Conservation (phyloP, 2,113 vertebrate species). For the Craseonycteris thonglongyai region DNA sequence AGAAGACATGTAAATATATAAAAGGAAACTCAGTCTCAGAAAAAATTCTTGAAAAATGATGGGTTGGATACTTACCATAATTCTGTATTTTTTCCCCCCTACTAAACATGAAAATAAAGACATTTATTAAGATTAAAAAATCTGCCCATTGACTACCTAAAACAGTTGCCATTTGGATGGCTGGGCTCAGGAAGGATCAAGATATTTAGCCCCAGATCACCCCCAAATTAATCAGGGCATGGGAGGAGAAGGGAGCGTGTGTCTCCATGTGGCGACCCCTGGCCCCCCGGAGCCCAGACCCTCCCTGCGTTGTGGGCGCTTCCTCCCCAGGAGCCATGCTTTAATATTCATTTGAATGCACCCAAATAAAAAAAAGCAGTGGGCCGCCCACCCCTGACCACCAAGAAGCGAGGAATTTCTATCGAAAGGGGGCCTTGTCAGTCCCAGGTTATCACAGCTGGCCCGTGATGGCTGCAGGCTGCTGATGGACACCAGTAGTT, state of each 20-base stretch:
- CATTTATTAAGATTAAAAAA: not conserved
- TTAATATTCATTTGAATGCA: not conserved
- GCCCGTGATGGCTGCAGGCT: conserved; percentile 30
- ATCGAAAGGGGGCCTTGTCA: conserved; percentile 13
- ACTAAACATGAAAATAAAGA: not conserved
- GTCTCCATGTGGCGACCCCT: fast-evolving
- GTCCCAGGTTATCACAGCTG: not conserved
- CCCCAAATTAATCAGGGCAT: fast-evolving
- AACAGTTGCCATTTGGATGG: not conserved
- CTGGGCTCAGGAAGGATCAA: not conserved
- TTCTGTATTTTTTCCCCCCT: not conserved
- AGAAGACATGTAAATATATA: not conserved
- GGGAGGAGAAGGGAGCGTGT: not conserved
- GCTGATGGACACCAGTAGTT: conserved; percentile 61
- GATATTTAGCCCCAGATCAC: not conserved
- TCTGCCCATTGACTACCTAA: not conserved
- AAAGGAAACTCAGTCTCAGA: not conserved
- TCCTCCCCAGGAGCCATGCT: fast-evolving
- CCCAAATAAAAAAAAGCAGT: not conserved
- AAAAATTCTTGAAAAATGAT: not conserved
- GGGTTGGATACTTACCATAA: no score
- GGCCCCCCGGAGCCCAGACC: fast-evolving
- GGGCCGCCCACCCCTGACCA: not conserved
- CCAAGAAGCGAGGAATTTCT: conserved; percentile 40
- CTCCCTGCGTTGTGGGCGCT: fast-evolving